Evolutionary conservation across 2,888 invertebrate species (phyloP).

Genomic region (Apocheima hispidaria): DNA sequence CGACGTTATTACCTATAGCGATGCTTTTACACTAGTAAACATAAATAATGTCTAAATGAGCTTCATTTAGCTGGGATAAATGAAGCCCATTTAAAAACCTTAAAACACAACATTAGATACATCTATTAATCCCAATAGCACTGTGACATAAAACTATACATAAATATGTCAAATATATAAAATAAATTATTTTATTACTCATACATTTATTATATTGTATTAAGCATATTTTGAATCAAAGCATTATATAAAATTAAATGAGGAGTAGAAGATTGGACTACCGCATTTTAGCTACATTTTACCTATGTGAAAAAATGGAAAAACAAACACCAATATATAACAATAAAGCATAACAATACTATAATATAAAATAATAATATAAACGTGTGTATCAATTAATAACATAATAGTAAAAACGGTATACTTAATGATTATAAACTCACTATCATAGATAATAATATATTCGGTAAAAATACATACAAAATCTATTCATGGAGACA

Average conservation of each 20-base stretch:
- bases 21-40: conserved; percentile 40
- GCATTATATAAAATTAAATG: neutral
- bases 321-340: neutral
- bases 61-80: conserved; percentile 80
- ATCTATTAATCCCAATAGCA: conserved; percentile 7
- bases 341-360: too few species aligned
- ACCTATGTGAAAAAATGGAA: neutral
- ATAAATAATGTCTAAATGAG: conserved; percentile 64
- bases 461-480: conserved; percentile 13
- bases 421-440: neutral
- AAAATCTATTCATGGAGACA: conserved; percentile 16
- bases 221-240: too few species aligned
- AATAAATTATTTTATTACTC: neutral
- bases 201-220: neutral
- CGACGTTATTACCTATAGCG: conserved; percentile 40
- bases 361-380: neutral
- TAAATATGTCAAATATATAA: conserved; percentile 3
- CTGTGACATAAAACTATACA: conserved; percentile 3
- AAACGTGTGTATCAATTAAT: too few species aligned
- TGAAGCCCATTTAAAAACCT: conserved; percentile 68
- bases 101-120: conserved; percentile 33
- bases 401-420: too few species aligned
- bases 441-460: conserved; percentile 10
- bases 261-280: neutral
- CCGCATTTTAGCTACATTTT: too few species aligned